Evolutionary conservation across 1,140 invertebrate species (phyloP).

Genomic region (Papilio dardanus): DNA sequence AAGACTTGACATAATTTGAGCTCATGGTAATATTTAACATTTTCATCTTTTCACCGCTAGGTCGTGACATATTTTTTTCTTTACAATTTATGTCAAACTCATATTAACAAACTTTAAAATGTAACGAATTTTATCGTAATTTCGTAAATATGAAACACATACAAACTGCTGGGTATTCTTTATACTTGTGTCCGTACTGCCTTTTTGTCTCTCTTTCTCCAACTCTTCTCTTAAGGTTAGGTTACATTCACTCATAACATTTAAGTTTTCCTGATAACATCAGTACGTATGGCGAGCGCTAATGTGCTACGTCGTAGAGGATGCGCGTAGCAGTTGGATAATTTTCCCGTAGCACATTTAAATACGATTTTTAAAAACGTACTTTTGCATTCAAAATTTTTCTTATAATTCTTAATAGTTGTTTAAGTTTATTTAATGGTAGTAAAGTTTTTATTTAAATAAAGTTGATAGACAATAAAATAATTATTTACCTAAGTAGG

Average conservation of each 20-base stretch:
- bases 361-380: neutral
- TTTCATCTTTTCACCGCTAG: neutral
- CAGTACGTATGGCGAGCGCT: neutral
- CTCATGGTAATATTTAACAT: neutral
- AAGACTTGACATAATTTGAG: slow-evolving; percentile 27
- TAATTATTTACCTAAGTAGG: too few species aligned
- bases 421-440: too few species aligned
- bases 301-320: neutral
- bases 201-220: neutral
- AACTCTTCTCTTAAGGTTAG: too few species aligned
- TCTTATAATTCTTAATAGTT: too few species aligned
- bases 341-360: neutral
- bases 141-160: too few species aligned
- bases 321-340: neutral
- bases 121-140: neutral
- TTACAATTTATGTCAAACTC: neutral
- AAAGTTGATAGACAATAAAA: too few species aligned
- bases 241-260: neutral
- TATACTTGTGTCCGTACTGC: too few species aligned
- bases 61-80: slow-evolving; percentile 4
- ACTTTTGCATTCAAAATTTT: too few species aligned
- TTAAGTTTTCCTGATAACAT: neutral
- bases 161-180: too few species aligned
- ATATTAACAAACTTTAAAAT: neutral
- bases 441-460: too few species aligned